Evolutionary conservation across 2,888 invertebrate genomes (phyloP).

Genomic region (Leptinotarsa tumamoca): DNA sequence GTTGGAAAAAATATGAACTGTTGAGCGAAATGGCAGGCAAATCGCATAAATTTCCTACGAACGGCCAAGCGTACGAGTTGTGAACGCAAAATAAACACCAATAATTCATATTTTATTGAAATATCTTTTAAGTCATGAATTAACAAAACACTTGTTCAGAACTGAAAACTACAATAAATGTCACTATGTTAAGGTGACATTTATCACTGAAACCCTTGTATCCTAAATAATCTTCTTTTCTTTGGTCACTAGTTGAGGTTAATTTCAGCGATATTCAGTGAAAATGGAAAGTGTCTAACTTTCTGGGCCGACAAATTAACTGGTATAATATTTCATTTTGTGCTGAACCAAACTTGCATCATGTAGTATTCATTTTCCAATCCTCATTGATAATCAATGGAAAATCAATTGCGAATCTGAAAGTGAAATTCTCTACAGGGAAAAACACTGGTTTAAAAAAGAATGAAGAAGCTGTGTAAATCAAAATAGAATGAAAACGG

Average conservation of each 20-base stretch:
- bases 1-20: neutral
- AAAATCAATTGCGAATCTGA: too few relatives aligned
- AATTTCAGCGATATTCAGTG: neutral
- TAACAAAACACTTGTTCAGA: neutral
- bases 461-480: too few relatives aligned
- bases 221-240: neutral
- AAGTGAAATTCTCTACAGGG: too few relatives aligned
- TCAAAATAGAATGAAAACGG: too few relatives aligned
- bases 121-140: neutral
- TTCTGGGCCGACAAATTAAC: neutral
- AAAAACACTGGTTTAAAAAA: too few relatives aligned
- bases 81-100: conserved; percentile 1
- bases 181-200: neutral
- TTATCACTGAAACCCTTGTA: neutral
- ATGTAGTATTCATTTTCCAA: too few relatives aligned
- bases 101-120: neutral
- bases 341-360: too few relatives aligned
- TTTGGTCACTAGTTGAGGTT: neutral
- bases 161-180: neutral
- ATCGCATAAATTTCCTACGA: neutral
- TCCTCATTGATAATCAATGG: too few relatives aligned
- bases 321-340: too few relatives aligned
- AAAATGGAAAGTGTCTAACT: neutral
- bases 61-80: neutral
- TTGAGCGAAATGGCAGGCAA: neutral